A percentile compares a stretch with the other conserved stretches of the same genome.
Conservation (phyloP, 2,113 vertebrate genomes). For the Alectura lathami region DNA sequence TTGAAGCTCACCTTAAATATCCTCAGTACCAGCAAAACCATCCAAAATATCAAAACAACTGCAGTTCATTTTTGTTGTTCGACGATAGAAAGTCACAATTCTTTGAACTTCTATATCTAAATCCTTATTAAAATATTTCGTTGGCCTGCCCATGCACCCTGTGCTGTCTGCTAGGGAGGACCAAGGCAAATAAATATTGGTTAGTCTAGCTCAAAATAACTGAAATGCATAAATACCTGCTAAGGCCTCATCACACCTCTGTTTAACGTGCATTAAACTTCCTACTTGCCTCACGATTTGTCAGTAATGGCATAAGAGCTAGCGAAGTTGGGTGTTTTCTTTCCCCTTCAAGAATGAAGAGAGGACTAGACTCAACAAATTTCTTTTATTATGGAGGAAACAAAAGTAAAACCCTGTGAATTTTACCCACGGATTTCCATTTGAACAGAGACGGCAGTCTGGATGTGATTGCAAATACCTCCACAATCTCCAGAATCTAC, state of each 20-base stretch:
- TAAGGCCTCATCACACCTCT: background rate
- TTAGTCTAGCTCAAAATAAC: background rate
- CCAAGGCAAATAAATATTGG: background rate
- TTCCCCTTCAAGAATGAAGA: background rate
- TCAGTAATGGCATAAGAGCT: background rate
- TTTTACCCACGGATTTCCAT: background rate
- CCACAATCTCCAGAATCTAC: background rate
- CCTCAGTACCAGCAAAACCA: background rate
- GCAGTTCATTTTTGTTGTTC: background rate
- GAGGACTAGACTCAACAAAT: background rate
- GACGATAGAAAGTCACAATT: background rate
- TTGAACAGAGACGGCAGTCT: background rate
- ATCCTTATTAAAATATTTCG: background rate
- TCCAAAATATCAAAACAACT: conserved; percentile 5
- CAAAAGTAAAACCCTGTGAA: background rate
- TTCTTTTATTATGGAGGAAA: background rate
- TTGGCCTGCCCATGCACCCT: background rate
- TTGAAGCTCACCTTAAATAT: conserved; percentile 27
- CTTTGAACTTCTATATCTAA: background rate
- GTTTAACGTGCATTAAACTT: background rate
- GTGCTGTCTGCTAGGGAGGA: background rate
- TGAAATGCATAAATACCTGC: background rate
- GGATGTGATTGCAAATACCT: background rate
- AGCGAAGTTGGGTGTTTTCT: background rate
- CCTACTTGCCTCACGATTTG: background rate